Conservation (phyloP, 2,113 vertebrate genomes). For the Reinhardtius hippoglossoides region DNA sequence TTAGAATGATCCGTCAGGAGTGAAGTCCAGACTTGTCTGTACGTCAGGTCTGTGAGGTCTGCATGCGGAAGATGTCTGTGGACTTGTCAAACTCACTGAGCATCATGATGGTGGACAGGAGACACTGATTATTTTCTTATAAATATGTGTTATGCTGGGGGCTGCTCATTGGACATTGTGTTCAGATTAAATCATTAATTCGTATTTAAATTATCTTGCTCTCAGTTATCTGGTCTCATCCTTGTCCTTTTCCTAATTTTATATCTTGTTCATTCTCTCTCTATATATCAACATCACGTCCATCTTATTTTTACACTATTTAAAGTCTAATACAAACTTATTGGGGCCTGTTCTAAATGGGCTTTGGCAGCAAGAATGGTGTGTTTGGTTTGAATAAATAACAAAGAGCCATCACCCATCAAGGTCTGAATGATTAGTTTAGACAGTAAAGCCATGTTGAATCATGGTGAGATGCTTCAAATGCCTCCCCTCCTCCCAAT, state of each 20-base stretch:
- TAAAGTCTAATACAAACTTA: background rate
- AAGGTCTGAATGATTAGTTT: constrained; percentile 47
- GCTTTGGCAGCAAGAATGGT: background rate
- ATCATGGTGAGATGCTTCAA: constrained; percentile 54
- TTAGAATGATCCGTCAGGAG: too few relatives aligned
- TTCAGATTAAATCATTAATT: background rate
- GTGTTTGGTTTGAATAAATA: constrained; percentile 12
- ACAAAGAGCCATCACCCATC: constrained; percentile 41
- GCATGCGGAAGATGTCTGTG: background rate
- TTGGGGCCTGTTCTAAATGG: too few relatives aligned
- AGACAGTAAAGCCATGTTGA: constrained; percentile 57
- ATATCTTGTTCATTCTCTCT: too few relatives aligned
- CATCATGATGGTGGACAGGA: constrained; percentile 17
- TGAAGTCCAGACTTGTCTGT: background rate
- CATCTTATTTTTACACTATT: background rate
- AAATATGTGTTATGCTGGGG: too few relatives aligned
- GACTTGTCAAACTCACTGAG: constrained; percentile 25
- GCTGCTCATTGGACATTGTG: background rate
- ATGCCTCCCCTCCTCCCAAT: constrained; percentile 16
- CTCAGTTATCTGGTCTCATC: too few relatives aligned
- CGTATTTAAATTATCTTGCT: too few relatives aligned
- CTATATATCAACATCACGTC: background rate
- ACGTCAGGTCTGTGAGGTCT: background rate
- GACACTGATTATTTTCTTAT: background rate
- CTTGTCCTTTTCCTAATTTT: too few relatives aligned